These are phyloP conservation scores for Zaprionus nigranus DNA, from an alignment of 1,140 invertebrate genomes.

Conservation along the genomic window DNA sequence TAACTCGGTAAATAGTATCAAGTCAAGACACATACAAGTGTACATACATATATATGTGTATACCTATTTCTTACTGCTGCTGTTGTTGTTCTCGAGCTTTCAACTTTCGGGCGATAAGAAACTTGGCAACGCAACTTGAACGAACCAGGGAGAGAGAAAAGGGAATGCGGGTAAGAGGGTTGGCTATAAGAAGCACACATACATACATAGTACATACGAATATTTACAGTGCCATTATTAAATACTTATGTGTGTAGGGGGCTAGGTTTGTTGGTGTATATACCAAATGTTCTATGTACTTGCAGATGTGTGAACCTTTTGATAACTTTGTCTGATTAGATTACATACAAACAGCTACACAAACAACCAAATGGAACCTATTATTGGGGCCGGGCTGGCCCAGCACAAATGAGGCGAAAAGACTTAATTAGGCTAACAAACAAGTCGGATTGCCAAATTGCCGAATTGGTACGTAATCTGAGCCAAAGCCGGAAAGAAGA, in stretches of 20 bases:
- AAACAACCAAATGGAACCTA: conserved; percentile 28
- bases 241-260: conserved; percentile 10
- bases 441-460: conserved; percentile 73
- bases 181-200: conserved; percentile 4
- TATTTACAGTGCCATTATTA: conserved; percentile 55
- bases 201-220: neutral
- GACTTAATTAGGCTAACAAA: conserved; percentile 78
- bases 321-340: conserved; percentile 75
- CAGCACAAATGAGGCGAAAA: conserved; percentile 51
- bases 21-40: neutral
- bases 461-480: conserved; percentile 65
- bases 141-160: neutral
- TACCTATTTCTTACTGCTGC: conserved; percentile 12
- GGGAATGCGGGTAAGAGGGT: neutral
- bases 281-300: conserved; percentile 31
- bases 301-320: conserved; percentile 31
- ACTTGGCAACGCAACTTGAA: conserved; percentile 52
- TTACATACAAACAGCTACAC: conserved; percentile 54
- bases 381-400: conserved; percentile 15
- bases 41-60: neutral
- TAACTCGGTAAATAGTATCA: conserved; percentile 10
- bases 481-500: conserved; percentile 4
- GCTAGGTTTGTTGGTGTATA: conserved; percentile 5
- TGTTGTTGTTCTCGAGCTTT: conserved; percentile 20
- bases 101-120: conserved; percentile 42